phyloP scores from a whole-genome alignment of 2,888 invertebrate species.

The Xiphydria camelus region DNA sequence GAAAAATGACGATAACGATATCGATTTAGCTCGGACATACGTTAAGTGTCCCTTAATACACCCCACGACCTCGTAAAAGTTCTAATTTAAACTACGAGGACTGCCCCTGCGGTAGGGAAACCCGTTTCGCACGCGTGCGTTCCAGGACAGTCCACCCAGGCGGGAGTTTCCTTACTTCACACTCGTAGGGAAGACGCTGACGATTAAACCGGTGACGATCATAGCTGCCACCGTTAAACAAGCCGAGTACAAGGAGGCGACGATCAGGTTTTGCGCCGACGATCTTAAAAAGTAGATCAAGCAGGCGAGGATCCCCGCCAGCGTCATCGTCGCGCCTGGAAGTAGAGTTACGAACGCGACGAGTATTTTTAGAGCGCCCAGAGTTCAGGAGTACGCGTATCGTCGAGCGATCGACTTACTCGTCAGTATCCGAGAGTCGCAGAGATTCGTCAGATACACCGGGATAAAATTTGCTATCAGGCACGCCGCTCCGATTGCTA shows the following conservation, averaged over 20 bases:
- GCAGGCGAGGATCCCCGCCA: slow-evolving; percentile 62
- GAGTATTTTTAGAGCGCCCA: no score
- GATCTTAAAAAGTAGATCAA: slow-evolving; percentile 63
- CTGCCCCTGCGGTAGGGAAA: no score
- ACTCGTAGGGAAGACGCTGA: slow-evolving; percentile 45
- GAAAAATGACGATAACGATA: slow-evolving; percentile 6
- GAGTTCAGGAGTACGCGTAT: no score
- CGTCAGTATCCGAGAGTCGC: slow-evolving; percentile 52
- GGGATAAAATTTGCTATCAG: slow-evolving; percentile 66
- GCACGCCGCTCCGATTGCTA: slow-evolving; percentile 67
- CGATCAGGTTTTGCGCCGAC: slow-evolving; percentile 62
- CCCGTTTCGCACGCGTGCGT: no score
- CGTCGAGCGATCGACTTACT: slow-evolving; percentile 41
- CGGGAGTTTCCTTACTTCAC: slow-evolving; percentile 10
- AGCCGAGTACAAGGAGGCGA: slow-evolving; percentile 58
- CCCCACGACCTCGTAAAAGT: no score
- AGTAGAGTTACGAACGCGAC: background rate
- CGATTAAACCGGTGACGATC: slow-evolving; percentile 33
- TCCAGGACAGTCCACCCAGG: no score
- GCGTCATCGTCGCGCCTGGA: slow-evolving; percentile 43
- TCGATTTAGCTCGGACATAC: no score
- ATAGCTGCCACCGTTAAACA: slow-evolving; percentile 52
- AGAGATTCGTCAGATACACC: slow-evolving; percentile 59
- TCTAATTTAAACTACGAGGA: no score
- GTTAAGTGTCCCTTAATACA: no score